Conservation (phyloP, 2,113 vertebrate species). For the Peromyscus californicus region DNA sequence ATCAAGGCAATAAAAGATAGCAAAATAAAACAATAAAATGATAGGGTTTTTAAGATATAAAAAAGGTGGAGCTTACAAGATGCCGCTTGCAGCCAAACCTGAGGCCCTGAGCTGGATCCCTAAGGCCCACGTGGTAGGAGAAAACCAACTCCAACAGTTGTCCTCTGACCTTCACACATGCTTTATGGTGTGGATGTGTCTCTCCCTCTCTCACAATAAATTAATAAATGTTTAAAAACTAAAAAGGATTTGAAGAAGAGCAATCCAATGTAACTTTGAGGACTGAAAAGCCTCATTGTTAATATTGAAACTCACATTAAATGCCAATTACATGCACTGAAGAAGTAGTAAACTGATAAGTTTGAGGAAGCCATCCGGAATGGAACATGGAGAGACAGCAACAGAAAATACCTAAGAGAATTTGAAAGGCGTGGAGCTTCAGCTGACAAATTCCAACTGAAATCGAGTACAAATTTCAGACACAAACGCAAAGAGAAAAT, state of each 20-base stretch:
- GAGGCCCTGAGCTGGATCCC: background rate
- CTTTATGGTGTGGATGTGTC: background rate
- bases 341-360: background rate
- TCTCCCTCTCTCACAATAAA: background rate
- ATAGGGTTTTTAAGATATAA: background rate
- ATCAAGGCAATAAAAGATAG: background rate
- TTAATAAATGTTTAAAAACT: background rate
- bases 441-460: background rate
- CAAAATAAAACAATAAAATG: background rate
- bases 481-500: background rate
- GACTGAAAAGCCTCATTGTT: background rate
- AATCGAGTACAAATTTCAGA: slow-evolving; percentile 13
- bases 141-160: background rate
- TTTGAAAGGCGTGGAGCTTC: background rate
- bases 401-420: background rate
- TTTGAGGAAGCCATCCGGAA: slow-evolving; percentile 36
- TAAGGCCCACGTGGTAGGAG: background rate
- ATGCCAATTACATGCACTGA: background rate
- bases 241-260: background rate
- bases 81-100: background rate
- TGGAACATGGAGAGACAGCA: background rate
- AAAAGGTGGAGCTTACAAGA: background rate
- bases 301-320: slow-evolving; percentile 6
- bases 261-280: slow-evolving; percentile 40
- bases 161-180: background rate